These are phyloP conservation scores for Hippopotamyrus pictus DNA, from an alignment of 2,797 vertebrate species.

Conservation along the genomic window DNA sequence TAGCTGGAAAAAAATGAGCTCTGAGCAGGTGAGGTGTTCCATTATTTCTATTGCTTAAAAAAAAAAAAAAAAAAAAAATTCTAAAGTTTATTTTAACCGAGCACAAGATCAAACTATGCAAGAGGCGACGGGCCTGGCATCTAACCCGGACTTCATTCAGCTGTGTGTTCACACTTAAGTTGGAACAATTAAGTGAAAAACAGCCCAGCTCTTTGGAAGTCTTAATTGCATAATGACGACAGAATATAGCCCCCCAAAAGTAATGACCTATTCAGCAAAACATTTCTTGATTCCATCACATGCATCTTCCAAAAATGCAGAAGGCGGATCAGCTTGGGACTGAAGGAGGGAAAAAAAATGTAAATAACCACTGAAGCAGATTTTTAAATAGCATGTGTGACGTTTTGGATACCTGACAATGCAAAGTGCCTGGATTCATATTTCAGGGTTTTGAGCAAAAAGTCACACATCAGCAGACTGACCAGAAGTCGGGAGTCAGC, in stretches of 20 bases:
- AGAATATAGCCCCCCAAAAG: neutral
- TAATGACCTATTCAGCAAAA: neutral
- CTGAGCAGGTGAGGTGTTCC: neutral
- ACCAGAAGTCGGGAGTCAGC: constrained; percentile 8
- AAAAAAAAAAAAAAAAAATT: neutral
- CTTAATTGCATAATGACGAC: neutral
- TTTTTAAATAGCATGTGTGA: constrained; percentile 11
- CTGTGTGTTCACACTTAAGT: neutral
- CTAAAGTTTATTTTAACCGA: neutral
- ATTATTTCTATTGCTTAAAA: neutral
- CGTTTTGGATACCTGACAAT: neutral
- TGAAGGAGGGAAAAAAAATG: neutral
- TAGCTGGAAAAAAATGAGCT: neutral
- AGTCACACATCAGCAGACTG: constrained; percentile 12
- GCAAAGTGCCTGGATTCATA: constrained; percentile 4
- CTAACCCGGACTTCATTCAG: neutral
- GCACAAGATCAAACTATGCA: neutral
- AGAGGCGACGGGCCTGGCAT: neutral
- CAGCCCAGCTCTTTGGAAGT: neutral
- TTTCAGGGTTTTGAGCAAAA: constrained; percentile 15
- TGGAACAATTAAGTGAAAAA: neutral
- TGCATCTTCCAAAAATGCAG: neutral
- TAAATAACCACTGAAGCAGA: neutral
- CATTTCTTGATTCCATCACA: neutral
- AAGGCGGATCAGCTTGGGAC: neutral